Base-by-base conservation (phyloP, 2,888 invertebrate genomes). In the Melinopterus prodromus region DNA sequence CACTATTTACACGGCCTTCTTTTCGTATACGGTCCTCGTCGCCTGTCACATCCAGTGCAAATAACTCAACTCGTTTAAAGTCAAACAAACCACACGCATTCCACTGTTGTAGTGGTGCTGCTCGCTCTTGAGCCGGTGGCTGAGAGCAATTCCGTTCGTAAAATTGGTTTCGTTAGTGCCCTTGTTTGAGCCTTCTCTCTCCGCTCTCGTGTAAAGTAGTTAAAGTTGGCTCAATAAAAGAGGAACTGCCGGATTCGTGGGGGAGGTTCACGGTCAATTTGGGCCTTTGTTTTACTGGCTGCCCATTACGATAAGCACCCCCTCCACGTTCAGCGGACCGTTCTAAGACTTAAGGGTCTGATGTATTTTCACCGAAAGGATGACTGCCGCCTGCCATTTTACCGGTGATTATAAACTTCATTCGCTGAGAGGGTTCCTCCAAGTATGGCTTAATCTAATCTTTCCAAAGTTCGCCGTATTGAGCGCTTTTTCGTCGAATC, bases 271-370 rank as follows among this genome's bases (percentile, higher is more conserved):
- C 81, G 83, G 84, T 82, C 83, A 83, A 83, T 84, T 83, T 84
- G 81, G 81, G 69, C 80, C 84, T 85, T 85, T 84, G 84, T 84
- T 83, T 83, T 82, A 80, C 80, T 77, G 78, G 70, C 80, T 80
- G 82, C 83, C 71, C 84, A 84, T 84, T 85, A 84, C 85, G 84
- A 83, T 85, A 86, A 84, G 84, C 82, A 83, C 81, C 81, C 81
- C 81, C 82, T 80, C 78, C 78, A 71, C 71, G 71, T 53, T 53
- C 53, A 26, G 26, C 26, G 26, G 26, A 26, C 26, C 26, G 26
- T 26, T 26, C 26, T 26, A 12, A 53, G 53, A 53, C 53, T 53
- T 53, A 53, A 71, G 71, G 71, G 71, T 16, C 35, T 35, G 71
- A 71, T 71, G 35, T 71, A 71, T 71, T 71, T 71, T 71, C 71